phyloP scores from a whole-genome alignment of 2,888 invertebrate species.

The Leptinotarsa peninsularis region DNA sequence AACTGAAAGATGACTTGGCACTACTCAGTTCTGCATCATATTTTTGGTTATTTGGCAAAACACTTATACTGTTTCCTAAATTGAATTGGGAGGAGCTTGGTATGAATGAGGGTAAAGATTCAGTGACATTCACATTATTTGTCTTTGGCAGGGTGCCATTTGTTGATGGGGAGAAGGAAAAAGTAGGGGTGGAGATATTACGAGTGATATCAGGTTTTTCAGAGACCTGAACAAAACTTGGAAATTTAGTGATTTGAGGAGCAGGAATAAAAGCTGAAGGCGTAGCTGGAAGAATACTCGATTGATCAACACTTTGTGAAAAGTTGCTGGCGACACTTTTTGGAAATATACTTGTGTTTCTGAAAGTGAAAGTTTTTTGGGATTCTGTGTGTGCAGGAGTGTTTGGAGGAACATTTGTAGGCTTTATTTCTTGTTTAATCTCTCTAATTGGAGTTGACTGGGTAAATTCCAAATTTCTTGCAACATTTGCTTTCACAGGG shows the following conservation, averaged over 20 bases:
- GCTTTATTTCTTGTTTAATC: slow-evolving; percentile 30
- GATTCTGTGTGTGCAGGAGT: slow-evolving; percentile 35
- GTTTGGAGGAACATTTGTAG: slow-evolving; percentile 36
- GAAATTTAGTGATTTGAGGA: slow-evolving; percentile 34
- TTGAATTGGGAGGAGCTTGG: slow-evolving; percentile 29
- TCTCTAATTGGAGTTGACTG: slow-evolving; percentile 53
- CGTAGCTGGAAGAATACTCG: slow-evolving; percentile 17
- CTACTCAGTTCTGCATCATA: slow-evolving; percentile 27
- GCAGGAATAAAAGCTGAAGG: slow-evolving; percentile 46
- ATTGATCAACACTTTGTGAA: slow-evolving; percentile 18
- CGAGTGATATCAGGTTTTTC: slow-evolving; percentile 4
- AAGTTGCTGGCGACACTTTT: not conserved
- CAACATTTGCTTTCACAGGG: slow-evolving; percentile 43
- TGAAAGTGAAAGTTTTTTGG: slow-evolving; percentile 33
- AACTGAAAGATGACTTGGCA: slow-evolving; percentile 47
- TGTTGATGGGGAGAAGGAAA: slow-evolving; percentile 23
- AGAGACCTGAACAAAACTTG: not conserved
- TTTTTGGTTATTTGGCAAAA: slow-evolving; percentile 28
- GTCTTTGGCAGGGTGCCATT: slow-evolving; percentile 5
- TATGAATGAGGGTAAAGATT: slow-evolving; percentile 18
- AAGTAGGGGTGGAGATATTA: slow-evolving; percentile 20
- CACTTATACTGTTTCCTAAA: slow-evolving; percentile 31
- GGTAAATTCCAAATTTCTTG: slow-evolving; percentile 50
- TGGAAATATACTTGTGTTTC: slow-evolving; percentile 22
- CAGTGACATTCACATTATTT: not conserved